Evolutionary conservation across 2,113 vertebrate genomes (phyloP).

Genomic region (Siniperca knerii): DNA sequence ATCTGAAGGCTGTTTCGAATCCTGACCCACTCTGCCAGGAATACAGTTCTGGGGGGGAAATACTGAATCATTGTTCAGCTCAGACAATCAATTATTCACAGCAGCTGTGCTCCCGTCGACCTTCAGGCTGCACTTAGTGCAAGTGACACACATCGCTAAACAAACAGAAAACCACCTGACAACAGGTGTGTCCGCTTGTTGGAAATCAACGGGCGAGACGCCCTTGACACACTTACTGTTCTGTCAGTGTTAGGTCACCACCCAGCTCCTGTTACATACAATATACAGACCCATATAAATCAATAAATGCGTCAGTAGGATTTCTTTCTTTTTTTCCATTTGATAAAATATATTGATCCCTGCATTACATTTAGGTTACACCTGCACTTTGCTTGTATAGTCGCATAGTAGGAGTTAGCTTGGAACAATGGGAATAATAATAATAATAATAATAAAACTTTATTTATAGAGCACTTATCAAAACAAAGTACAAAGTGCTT

Average conservation of each 20-base stretch:
- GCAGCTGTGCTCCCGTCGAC: background rate
- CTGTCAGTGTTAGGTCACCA: background rate
- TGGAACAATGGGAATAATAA: too few relatives aligned
- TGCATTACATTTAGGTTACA: too few relatives aligned
- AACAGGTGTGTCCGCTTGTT: background rate
- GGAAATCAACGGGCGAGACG: background rate
- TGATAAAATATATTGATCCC: too few relatives aligned
- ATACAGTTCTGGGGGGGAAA: background rate
- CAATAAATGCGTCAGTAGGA: too few relatives aligned
- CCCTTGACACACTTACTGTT: background rate
- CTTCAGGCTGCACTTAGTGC: background rate
- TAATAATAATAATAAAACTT: too few relatives aligned
- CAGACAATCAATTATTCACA: background rate
- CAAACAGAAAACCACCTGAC: slow-evolving; percentile 2
- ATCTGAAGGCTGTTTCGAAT: too few relatives aligned
- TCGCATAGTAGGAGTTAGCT: too few relatives aligned
- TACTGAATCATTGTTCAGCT: background rate
- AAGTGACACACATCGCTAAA: background rate
- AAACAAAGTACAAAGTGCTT: too few relatives aligned
- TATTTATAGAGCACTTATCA: too few relatives aligned
- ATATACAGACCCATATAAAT: background rate
- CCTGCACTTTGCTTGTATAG: too few relatives aligned
- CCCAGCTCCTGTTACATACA: background rate
- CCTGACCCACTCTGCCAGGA: background rate
- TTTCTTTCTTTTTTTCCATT: too few relatives aligned